These are phyloP conservation scores for Urosaurus nigricauda DNA, from an alignment of 2,797 vertebrate species.

Conservation along the genomic window DNA sequence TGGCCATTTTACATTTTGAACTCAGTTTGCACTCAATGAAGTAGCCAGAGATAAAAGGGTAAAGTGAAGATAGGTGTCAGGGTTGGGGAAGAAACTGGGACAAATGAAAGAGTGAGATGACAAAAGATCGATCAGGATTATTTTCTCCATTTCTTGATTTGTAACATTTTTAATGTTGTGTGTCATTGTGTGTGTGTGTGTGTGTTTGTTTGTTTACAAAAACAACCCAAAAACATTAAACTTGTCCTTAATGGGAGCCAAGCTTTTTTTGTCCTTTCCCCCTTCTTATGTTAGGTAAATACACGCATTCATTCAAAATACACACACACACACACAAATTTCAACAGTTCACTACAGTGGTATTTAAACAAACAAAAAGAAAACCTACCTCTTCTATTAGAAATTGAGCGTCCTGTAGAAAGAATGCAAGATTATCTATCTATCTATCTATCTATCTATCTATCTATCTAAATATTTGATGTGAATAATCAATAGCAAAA, in stretches of 20 bases:
- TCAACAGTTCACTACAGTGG: conserved; percentile 6
- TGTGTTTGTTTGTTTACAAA: no score
- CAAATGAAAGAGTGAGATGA: no score
- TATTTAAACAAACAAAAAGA: neutral
- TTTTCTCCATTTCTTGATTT: neutral
- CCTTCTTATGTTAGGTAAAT: neutral
- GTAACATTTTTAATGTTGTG: conserved; percentile 22
- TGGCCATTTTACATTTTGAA: no score
- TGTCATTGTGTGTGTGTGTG: no score
- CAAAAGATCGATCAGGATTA: no score
- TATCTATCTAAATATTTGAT: neutral
- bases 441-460: no score
- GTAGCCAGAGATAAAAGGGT: no score
- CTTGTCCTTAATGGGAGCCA: neutral
- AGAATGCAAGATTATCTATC: accelerated
- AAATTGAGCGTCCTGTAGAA: neutral
- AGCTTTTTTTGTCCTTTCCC: neutral
- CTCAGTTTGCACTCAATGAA: no score
- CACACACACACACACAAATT: conserved; percentile 33
- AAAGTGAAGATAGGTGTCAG: no score
- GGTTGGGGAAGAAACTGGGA: no score
- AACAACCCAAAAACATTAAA: neutral
- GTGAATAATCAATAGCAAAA: conserved; percentile 18
- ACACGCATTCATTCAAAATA: neutral
- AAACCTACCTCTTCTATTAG: conserved; percentile 26